Conservation (phyloP, 1,140 invertebrate genomes). For the Geopemphigus sp. region DNA sequence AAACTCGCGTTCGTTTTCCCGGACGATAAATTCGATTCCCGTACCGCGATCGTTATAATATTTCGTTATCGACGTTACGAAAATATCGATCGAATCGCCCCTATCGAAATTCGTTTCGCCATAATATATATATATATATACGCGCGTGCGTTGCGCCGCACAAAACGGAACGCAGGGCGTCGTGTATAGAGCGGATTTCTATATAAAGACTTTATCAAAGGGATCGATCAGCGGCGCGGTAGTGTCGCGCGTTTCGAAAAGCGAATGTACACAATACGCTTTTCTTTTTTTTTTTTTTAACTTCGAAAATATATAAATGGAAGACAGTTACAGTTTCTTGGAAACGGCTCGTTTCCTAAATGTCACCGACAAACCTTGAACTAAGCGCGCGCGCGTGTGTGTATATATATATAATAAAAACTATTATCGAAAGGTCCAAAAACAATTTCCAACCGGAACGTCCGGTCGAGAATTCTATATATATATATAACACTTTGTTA, state of each 20-base stretch:
- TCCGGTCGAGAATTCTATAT: background rate
- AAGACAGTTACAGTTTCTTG: slow-evolving; percentile 13
- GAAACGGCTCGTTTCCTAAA: slow-evolving; percentile 23
- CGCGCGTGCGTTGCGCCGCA: too few relatives aligned
- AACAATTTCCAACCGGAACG: slow-evolving; percentile 7
- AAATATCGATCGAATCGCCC: too few relatives aligned
- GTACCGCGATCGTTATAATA: too few relatives aligned
- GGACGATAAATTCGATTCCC: too few relatives aligned
- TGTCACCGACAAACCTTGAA: slow-evolving; percentile 32
- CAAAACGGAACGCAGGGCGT: too few relatives aligned
- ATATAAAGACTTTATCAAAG: slow-evolving; percentile 1
- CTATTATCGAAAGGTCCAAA: slow-evolving; percentile 31
- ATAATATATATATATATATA: too few relatives aligned
- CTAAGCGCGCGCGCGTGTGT: background rate
- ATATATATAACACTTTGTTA: background rate
- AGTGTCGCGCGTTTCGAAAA: background rate
- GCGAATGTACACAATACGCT: background rate
- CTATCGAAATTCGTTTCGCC: too few relatives aligned
- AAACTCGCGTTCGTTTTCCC: too few relatives aligned
- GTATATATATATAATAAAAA: too few relatives aligned
- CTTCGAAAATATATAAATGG: slow-evolving; percentile 31
- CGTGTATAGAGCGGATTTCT: too few relatives aligned
- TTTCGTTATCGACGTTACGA: too few relatives aligned
- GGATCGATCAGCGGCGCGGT: background rate
- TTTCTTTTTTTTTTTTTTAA: too few relatives aligned